These are phyloP conservation scores for Jaculus jaculus DNA, from an alignment of 2,113 vertebrate genomes.

Conservation along the genomic window DNA sequence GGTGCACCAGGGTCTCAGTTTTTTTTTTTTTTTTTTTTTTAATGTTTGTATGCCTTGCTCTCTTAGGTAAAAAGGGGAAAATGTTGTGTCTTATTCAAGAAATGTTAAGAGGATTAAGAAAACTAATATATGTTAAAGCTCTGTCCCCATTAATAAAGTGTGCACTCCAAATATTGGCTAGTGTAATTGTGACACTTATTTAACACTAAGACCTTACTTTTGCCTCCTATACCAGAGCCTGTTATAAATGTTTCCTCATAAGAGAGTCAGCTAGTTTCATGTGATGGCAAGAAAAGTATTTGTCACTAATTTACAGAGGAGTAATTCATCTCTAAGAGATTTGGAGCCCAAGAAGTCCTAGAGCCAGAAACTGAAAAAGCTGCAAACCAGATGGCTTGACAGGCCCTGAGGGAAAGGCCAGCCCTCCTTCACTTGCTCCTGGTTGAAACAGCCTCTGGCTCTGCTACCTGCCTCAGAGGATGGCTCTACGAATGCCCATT, in stretches of 20 bases:
- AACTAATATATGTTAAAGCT: not conserved
- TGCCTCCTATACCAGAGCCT: not conserved
- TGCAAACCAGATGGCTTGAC: not conserved
- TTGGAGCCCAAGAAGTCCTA: not conserved
- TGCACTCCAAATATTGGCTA: not conserved
- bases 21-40: too few species aligned
- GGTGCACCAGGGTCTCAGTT: too few species aligned
- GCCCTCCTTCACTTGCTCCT: not conserved
- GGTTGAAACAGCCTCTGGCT: not conserved
- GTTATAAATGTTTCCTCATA: too few species aligned
- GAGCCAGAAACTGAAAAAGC: not conserved
- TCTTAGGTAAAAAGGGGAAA: not conserved
- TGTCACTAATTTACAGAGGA: not conserved
- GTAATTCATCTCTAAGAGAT: conserved; percentile 11
- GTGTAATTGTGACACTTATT: not conserved
- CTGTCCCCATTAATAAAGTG: not conserved
- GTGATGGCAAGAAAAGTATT: too few species aligned
- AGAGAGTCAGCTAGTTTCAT: too few species aligned
- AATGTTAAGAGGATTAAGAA: not conserved
- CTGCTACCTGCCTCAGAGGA: not conserved
- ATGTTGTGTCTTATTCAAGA: not conserved
- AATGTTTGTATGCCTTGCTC: not conserved
- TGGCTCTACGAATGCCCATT: not conserved
- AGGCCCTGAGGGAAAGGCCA: not conserved
- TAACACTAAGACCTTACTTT: conserved; percentile 2